Percentiles rank a stretch among this genome's conserved stretches.
Conservation (phyloP, 2,113 vertebrate genomes). For the Camelus dromedarius region DNA sequence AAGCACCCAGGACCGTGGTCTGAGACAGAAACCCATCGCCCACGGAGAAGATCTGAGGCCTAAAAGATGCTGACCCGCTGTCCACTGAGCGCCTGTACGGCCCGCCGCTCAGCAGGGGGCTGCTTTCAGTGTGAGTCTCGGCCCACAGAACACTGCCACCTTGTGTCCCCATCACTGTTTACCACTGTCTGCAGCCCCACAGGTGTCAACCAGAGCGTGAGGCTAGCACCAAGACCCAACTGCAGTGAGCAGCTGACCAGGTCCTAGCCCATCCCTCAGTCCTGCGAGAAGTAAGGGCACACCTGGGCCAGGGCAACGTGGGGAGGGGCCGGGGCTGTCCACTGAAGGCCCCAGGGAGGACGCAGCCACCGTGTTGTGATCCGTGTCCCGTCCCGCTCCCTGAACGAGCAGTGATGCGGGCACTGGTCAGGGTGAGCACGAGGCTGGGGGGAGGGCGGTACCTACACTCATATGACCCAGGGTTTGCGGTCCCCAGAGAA, state of each 20-base stretch:
- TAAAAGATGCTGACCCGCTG: no score
- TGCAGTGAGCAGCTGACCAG: no score
- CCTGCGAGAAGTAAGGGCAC: background rate
- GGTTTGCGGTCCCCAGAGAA: background rate
- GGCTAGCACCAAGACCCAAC: background rate
- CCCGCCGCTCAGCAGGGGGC: no score
- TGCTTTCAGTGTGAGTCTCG: no score
- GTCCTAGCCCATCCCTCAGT: no score
- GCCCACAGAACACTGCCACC: fast-evolving
- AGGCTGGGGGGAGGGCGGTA: background rate
- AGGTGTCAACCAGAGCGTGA: background rate
- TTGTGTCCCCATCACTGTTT: background rate
- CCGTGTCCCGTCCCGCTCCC: no score
- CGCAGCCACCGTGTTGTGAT: background rate
- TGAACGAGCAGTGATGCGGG: fast-evolving
- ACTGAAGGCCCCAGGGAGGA: background rate
- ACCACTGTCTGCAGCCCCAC: background rate
- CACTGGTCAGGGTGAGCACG: background rate
- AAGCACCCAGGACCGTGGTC: background rate
- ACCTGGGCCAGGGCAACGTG: fast-evolving
- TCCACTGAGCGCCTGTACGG: fast-evolving
- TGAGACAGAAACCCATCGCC: background rate
- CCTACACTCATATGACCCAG: no score
- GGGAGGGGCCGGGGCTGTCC: background rate
- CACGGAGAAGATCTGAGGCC: fast-evolving